Conservation (phyloP, 2,113 vertebrate species). For the Physeter macrocephalus region DNA sequence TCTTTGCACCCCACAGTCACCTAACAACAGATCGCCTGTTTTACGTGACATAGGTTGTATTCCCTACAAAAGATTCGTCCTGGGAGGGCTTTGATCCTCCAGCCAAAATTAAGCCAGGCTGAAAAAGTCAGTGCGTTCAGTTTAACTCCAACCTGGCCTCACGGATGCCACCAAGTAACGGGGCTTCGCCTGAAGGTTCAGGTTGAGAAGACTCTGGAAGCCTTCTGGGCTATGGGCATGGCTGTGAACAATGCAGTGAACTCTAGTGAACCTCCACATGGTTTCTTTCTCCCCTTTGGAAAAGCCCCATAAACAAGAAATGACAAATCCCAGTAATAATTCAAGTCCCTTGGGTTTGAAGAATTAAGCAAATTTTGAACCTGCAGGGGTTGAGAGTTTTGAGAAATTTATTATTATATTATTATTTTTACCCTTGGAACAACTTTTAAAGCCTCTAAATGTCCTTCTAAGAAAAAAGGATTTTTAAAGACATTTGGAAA, state of each 20-base stretch:
- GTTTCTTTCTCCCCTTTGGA: neutral
- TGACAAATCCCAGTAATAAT: conserved; percentile 13
- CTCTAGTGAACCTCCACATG: neutral
- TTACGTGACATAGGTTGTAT: neutral
- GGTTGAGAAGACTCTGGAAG: neutral
- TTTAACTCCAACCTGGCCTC: neutral
- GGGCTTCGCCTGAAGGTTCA: neutral
- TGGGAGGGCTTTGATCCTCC: neutral
- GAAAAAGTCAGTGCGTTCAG: neutral
- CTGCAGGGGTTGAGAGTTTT: conserved; percentile 35
- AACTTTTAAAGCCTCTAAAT: conserved; percentile 47
- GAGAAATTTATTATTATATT: conserved; percentile 48
- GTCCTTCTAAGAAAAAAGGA: conserved; percentile 34
- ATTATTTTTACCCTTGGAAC: conserved; percentile 52
- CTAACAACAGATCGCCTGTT: neutral
- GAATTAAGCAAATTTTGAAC: conserved; percentile 45
- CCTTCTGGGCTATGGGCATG: neutral
- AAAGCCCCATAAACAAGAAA: neutral
- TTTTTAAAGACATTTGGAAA: conserved; percentile 24
- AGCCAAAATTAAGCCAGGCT: neutral
- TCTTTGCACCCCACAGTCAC: neutral
- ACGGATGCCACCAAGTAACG: neutral
- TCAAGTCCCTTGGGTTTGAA: neutral
- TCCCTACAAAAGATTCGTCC: neutral
- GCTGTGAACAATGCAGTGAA: neutral